Evolutionary conservation across 2,888 invertebrate species (phyloP).

Genomic region (Diogma glabrata): DNA sequence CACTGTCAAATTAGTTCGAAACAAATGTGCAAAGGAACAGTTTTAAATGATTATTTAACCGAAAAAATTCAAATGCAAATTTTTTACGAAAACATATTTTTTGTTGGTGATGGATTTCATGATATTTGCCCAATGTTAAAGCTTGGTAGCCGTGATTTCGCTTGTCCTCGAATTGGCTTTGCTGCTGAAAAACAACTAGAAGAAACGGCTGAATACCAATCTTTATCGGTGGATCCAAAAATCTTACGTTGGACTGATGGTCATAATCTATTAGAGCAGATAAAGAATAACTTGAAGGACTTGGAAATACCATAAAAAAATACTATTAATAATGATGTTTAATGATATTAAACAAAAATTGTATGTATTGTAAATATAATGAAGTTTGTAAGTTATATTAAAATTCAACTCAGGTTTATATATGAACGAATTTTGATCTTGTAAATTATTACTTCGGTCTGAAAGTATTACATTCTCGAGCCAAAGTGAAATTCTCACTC

Average conservation of each 20-base stretch:
- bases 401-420: no score
- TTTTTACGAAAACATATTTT: conserved; percentile 46
- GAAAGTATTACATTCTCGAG: no score
- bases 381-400: no score
- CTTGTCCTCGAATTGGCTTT: conserved; percentile 51
- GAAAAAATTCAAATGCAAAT: conserved; percentile 30
- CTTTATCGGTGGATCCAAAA: conserved; percentile 24
- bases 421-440: no score
- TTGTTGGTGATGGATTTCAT: conserved; percentile 67
- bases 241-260: conserved; percentile 31
- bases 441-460: no score
- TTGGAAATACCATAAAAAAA: no score
- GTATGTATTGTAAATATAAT: no score
- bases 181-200: conserved; percentile 29
- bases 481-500: no score
- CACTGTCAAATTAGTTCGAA: conserved; percentile 55
- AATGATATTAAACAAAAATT: no score
- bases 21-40: conserved; percentile 68
- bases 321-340: no score
- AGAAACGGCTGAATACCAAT: conserved; percentile 19
- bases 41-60: conserved; percentile 52
- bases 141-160: conserved; percentile 46
- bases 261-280: conserved; percentile 27
- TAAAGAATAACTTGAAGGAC: neutral
- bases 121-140: conserved; percentile 64